Evolutionary conservation across 1,140 invertebrate species (phyloP), one percentile per base, ranked within the genome.

Genomic region (Calephelis virginiensis): DNA sequence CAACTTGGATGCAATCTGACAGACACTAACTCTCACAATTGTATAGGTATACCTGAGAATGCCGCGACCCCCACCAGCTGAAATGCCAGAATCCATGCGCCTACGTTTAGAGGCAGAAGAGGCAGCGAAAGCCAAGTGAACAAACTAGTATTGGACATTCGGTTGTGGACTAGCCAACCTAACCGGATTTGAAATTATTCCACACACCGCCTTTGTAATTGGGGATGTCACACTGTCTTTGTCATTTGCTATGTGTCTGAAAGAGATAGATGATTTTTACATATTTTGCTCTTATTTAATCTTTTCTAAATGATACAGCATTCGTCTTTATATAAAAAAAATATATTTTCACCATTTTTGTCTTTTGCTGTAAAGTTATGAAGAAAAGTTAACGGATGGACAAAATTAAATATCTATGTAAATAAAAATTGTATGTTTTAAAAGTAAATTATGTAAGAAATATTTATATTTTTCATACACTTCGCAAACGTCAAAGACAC

Each of bases 61-160:
- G 92, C 99, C 99, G 62, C 95, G 99, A 75, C 99, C 99, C 82
- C 99, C 99, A 92, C 99, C 99, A 91, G 97, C 98, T 87, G 95
- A 97, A 89, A 99, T 99, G 98, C 99, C 99, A 50, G 98, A 97
- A 85, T 98, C 97, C 12, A 93, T 99, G 77, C 98, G 97, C 89
- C 95, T 95, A 91, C 97, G 98, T 85, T 89, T 97, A 40, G 94
- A 92, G 67, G 94, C 92, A 17, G 87, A 92, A 73, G 91, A 84
- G 65, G 82, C 81, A 6, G 80, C 72, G 5, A 85, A 89, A 65
- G 67, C 78, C 10, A 85, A 87, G 79, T 85, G 76, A 86, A 82
- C 38, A 59, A 45, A 48, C 10, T 62, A 59, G 53, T 59, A 59
- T 59, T 59, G 53, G 53, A 37, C 53, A 12, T 59, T 37, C 53